phyloP scores from a whole-genome alignment of 2,113 vertebrate genomes.

The Dissostichus mawsoni region DNA sequence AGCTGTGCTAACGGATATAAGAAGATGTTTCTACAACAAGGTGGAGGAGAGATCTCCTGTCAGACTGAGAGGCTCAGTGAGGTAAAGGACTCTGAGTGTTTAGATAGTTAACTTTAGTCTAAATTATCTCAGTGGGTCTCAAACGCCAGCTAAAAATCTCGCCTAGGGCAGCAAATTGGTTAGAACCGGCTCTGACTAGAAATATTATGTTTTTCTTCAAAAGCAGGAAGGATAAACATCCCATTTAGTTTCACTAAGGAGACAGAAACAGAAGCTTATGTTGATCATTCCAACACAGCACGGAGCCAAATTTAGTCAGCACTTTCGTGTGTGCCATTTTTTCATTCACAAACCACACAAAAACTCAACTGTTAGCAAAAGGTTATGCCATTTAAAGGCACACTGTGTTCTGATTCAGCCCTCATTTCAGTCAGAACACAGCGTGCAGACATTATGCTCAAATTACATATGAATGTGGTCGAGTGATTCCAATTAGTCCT shows the following conservation, averaged over 20 bases:
- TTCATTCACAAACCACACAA: background rate
- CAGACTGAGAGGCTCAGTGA: too few relatives aligned
- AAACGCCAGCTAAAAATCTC: too few relatives aligned
- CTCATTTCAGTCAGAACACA: background rate
- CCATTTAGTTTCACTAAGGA: background rate
- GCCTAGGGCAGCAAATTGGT: too few relatives aligned
- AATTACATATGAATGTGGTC: background rate
- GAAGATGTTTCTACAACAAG: too few relatives aligned
- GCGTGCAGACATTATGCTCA: background rate
- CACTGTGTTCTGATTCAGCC: background rate
- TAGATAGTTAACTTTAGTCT: too few relatives aligned
- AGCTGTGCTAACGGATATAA: too few relatives aligned
- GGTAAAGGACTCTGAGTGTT: too few relatives aligned
- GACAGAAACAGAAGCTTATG: background rate
- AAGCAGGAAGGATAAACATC: background rate
- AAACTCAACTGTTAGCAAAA: background rate
- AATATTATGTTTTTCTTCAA: background rate
- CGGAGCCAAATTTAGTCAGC: background rate
- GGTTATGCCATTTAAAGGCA: background rate
- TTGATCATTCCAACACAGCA: background rate
- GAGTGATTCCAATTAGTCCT: slow-evolving; percentile 18
- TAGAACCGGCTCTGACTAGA: too few relatives aligned
- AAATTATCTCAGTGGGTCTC: too few relatives aligned
- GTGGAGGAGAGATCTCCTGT: too few relatives aligned
- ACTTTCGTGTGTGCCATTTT: background rate